Conservation (phyloP, 1,140 invertebrate genomes). For the Sycobia sp. region DNA sequence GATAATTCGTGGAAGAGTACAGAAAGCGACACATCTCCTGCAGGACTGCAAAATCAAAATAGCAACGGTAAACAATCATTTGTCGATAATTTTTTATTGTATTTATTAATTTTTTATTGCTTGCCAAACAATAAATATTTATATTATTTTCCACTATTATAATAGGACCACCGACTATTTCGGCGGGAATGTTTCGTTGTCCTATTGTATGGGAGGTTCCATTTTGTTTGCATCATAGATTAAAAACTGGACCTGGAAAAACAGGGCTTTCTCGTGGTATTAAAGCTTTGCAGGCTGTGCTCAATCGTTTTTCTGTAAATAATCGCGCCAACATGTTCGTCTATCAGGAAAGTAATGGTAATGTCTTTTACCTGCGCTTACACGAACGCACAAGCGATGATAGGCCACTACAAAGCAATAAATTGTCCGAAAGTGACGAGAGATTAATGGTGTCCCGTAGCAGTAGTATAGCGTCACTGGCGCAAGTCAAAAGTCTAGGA, state of each 20-base stretch:
- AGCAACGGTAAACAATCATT: neutral
- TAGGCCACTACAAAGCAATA: conserved; percentile 53
- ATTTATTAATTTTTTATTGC: neutral
- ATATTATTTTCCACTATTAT: neutral
- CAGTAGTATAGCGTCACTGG: conserved; percentile 55
- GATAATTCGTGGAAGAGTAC: conserved; percentile 56
- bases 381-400: conserved; percentile 57
- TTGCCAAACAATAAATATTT: neutral
- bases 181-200: conserved; percentile 75
- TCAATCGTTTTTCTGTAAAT: conserved; percentile 75
- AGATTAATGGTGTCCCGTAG: conserved; percentile 58
- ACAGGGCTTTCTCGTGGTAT: conserved; percentile 68
- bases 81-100: neutral
- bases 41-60: conserved; percentile 35
- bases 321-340: conserved; percentile 85
- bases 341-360: conserved; percentile 70
- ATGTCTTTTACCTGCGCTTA: conserved; percentile 73
- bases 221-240: conserved; percentile 74
- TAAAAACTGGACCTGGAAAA: conserved; percentile 71
- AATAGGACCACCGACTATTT: conserved; percentile 37
- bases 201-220: conserved; percentile 74
- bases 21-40: conserved; percentile 40
- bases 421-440: conserved; percentile 58
- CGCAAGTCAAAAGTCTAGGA: conserved; percentile 47
- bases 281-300: conserved; percentile 69